phyloP scores from a whole-genome alignment of 2,888 invertebrate genomes.

The Brachyopa scutellaris region DNA sequence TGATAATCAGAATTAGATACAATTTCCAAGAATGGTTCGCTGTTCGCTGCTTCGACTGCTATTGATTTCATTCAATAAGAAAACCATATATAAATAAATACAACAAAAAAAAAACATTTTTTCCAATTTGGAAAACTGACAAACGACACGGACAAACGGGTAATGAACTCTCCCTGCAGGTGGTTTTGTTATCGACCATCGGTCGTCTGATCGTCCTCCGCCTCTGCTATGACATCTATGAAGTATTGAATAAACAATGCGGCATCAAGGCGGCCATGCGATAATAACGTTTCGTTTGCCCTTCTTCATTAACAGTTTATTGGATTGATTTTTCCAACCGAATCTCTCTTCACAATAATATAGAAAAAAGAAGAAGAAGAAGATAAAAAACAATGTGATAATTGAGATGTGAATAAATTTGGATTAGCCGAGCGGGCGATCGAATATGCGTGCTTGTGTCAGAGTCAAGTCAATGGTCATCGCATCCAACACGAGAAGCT shows the following conservation, averaged over 20 bases:
- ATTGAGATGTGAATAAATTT: slow-evolving; percentile 65
- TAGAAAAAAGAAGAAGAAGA: too few species aligned
- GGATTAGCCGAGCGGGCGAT: slow-evolving; percentile 1
- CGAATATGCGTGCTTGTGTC: neutral
- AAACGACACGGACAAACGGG: slow-evolving; percentile 31
- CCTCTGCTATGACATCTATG: slow-evolving; percentile 45
- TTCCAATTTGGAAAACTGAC: slow-evolving; percentile 31
- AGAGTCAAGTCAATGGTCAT: neutral
- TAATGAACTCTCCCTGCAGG: slow-evolving; percentile 61
- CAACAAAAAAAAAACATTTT: slow-evolving; percentile 11
- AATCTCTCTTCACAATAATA: neutral
- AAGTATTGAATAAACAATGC: slow-evolving; percentile 54
- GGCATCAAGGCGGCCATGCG: slow-evolving; percentile 43
- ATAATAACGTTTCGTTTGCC: slow-evolving; percentile 54
- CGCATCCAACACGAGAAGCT: too few species aligned
- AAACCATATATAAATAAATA: slow-evolving; percentile 31
- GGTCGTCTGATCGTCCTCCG: slow-evolving; percentile 55
- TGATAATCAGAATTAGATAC: slow-evolving; percentile 68
- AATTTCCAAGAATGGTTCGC: slow-evolving; percentile 58
- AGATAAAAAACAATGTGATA: slow-evolving; percentile 53
- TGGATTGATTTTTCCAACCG: slow-evolving; percentile 50
- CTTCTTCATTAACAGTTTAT: slow-evolving; percentile 66
- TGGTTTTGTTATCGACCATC: slow-evolving; percentile 55
- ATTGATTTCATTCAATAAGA: slow-evolving; percentile 65
- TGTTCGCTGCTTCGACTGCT: neutral